phyloP scores from a whole-genome alignment of 2,113 vertebrate species.

The Seriola dumerili region DNA sequence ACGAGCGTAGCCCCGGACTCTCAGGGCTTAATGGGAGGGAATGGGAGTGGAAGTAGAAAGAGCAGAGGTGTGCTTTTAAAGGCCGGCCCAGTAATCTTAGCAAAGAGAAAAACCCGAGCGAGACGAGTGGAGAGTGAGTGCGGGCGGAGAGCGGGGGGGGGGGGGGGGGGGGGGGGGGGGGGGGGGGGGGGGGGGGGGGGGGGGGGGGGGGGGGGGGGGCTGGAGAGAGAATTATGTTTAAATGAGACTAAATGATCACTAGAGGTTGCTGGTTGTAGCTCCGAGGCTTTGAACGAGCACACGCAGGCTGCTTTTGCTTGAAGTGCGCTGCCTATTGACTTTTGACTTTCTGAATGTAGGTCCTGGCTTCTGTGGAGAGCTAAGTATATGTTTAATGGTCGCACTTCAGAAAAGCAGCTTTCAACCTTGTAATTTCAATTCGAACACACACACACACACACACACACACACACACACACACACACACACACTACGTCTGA shows the following conservation, averaged over 20 bases:
- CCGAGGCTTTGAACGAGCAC: neutral
- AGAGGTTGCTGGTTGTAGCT: conserved; percentile 39
- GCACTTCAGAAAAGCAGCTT: neutral
- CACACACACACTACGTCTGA: neutral
- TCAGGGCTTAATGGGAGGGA: conserved; percentile 67
- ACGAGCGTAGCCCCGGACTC: conserved; percentile 54
- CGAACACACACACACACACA: neutral
- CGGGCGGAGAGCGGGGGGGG: neutral
- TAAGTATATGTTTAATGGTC: conserved; percentile 12
- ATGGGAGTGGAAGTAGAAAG: conserved; percentile 53
- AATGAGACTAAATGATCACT: conserved; percentile 61
- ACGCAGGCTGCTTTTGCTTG: conserved; percentile 11
- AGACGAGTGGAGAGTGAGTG: conserved; percentile 35
- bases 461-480: no score
- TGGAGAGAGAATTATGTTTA: conserved; percentile 49
- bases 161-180: neutral
- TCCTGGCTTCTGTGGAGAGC: conserved; percentile 4
- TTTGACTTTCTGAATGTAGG: neutral
- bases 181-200: neutral
- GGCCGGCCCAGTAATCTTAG: conserved; percentile 49
- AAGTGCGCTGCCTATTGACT: conserved; percentile 13
- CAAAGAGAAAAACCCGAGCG: conserved; percentile 42
- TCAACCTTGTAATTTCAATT: neutral
- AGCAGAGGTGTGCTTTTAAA: conserved; percentile 74
- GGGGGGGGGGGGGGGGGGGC: neutral